phyloP scores from a whole-genome alignment of 2,113 vertebrate species.

The Oreochromis tanganicae region DNA sequence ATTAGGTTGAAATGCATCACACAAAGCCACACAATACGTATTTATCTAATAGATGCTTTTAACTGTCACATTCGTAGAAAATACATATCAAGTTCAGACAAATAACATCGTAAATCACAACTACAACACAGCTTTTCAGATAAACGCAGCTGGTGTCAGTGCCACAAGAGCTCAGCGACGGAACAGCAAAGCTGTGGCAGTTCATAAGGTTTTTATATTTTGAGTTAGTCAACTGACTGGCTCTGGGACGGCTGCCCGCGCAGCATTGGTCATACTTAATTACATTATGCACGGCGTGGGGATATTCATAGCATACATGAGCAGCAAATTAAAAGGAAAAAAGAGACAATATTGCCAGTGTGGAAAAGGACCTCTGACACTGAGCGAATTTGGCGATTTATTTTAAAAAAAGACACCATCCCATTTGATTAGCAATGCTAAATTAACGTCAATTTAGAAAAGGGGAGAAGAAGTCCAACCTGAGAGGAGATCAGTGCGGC shows the following conservation, averaged over 20 bases:
- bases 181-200: conserved; percentile 22
- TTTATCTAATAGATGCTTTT: neutral
- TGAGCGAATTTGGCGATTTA: conserved; percentile 57
- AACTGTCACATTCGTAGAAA: neutral
- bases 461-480: conserved; percentile 50
- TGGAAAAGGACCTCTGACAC: conserved; percentile 69
- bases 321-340: conserved; percentile 44
- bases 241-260: conserved; percentile 71
- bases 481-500: conserved; percentile 45
- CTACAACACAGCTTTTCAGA: neutral
- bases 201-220: conserved; percentile 77
- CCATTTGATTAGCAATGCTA: conserved; percentile 74
- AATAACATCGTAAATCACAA: neutral
- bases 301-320: conserved; percentile 61
- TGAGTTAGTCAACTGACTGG: conserved; percentile 70
- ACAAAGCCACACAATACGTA: neutral
- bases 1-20: neutral
- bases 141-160: neutral
- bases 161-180: neutral
- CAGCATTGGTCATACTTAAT: conserved; percentile 80
- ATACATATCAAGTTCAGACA: neutral
- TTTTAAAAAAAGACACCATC: conserved; percentile 49
- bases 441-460: conserved; percentile 59
- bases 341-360: conserved; percentile 62
- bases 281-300: conserved; percentile 65